These are phyloP conservation scores for Dicycla oo DNA, from an alignment of 2,888 invertebrate species.

Conservation along the genomic window DNA sequence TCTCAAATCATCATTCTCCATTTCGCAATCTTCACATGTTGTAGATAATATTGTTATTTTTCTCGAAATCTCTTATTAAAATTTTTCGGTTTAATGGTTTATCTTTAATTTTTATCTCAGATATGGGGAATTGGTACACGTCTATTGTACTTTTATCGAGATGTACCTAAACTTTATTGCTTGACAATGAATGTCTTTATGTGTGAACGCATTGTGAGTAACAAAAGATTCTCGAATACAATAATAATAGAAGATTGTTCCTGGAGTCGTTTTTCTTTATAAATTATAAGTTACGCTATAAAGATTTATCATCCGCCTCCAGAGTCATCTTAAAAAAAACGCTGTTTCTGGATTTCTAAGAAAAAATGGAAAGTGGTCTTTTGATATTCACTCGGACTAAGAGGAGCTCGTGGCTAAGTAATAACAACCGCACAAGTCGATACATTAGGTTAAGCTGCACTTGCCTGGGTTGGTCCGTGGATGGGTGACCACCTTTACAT, in stretches of 20 bases:
- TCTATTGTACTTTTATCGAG: constrained; percentile 44
- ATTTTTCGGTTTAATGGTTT: constrained; percentile 16
- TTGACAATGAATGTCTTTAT: constrained; percentile 32
- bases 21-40: constrained; percentile 19
- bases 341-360: neutral
- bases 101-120: constrained; percentile 50
- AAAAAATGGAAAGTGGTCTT: neutral
- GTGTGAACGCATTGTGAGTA: constrained; percentile 24
- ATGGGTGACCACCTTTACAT: too few species aligned
- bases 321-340: too few species aligned
- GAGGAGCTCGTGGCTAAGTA: too few species aligned
- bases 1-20: neutral
- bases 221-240: constrained; percentile 27
- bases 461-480: too few species aligned
- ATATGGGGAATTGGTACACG: constrained; percentile 29
- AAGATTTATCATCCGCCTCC: constrained; percentile 28
- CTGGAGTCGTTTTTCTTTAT: constrained; percentile 23
- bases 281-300: constrained; percentile 28
- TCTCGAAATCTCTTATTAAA: constrained; percentile 7
- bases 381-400: neutral
- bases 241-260: constrained; percentile 16
- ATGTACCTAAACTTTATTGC: constrained; percentile 34
- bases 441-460: too few species aligned
- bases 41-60: constrained; percentile 10
- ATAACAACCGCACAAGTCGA: too few species aligned